Base-by-base conservation (phyloP, 2,888 invertebrate genomes). In the Diarsia dahlii region DNA sequence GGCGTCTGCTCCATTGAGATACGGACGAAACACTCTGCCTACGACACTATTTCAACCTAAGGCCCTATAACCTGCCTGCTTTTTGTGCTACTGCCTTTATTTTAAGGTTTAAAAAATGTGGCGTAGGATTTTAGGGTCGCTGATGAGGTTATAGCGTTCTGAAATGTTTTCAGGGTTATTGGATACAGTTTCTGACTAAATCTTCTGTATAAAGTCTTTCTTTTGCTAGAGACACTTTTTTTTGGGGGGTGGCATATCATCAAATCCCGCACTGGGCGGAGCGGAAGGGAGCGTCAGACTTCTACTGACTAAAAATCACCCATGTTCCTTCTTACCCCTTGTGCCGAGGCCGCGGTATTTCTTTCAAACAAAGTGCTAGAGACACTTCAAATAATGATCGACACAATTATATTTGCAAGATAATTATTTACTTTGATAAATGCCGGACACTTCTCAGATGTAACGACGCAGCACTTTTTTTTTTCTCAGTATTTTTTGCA, bases 1-100 rank as follows among this genome's bases (percentile, higher is more conserved):
- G 92, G 93, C 82, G 92, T 84, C 95, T 94, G 95, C 88, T 91
- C 89, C 87, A 85, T 88, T 90, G 92, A 94, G 95, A 95, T 95
- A 95, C 93, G 92, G 85, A 91, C 91, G 90, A 90, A 91, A 91
- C 92, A 92, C 90, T 90, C 86, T 91, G 71, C 79, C 87, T 80
- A 68, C 74, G 60, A 74, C 45, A 71, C 87, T 88, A 90, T 90
- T 90, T 89, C 90, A 90, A 84, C 78, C 80, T 89, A 89, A 89
- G 45, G 23, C 28, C 23, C 45, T 54, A 45, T 75, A 81, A 79
- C 52, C 74, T 65, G 52, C 20, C 34, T 62, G 12, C 18, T 76
- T 80, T 76, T 80, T 79, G 52, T 75, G 28, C 18, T 15, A 56
- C 66, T 58, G 46, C 18, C 56, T 64, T 79, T 64, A 72, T 72